Evolutionary conservation across 2,797 vertebrate genomes (phyloP), one percentile per base, ranked within the genome.

Genomic region (Galaxias olidus): DNA sequence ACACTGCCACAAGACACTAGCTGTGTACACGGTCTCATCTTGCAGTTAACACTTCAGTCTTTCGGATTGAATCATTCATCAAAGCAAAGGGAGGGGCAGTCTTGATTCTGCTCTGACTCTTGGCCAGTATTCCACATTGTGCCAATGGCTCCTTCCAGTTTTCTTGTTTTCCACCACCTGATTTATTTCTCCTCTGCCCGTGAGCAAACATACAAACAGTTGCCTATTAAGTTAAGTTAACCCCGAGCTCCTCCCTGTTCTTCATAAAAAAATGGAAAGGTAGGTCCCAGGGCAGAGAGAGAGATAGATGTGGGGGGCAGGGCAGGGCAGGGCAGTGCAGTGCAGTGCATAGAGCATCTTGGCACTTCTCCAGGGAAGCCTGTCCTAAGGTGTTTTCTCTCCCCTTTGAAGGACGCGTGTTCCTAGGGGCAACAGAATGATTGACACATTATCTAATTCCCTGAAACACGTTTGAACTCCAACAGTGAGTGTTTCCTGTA

Each of bases 241-340:
- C 41, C 62, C 54, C 59, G 78, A n/a, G 61, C 61, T 74, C 63
- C 73, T 76, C 75, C 68, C 18, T 62, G 30, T 30, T 30, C 59
- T 66, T 12, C 40, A 68, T 40, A 19, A 56, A 55, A 41, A 46
- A 48, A 19, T 65, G 41, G 65, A 30, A 30, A 30, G 30, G 30
- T 30, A 30, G 3, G 30, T 3, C 30, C 30, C 3, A 30, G 30
- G 46, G 20, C 17, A 56, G 54, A 56, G 54, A 56, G 30, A 14
- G 40, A 10, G 43, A 44, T 41, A 40, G 9, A 17, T 1, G 20
- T 41, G n/a, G 41, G 55, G 5, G 15, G 15, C 3, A 30, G 30
- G 30, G 30, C 2, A 6, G 30, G 6, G 30, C 3, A 6, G 30
- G 30, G 30, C n/a, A n/a, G n/a, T n/a, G n/a, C n/a, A n/a, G n/a